These are phyloP conservation scores for Polyommatus iphigenia DNA, from an alignment of 2,888 invertebrate species.

Conservation along the genomic window DNA sequence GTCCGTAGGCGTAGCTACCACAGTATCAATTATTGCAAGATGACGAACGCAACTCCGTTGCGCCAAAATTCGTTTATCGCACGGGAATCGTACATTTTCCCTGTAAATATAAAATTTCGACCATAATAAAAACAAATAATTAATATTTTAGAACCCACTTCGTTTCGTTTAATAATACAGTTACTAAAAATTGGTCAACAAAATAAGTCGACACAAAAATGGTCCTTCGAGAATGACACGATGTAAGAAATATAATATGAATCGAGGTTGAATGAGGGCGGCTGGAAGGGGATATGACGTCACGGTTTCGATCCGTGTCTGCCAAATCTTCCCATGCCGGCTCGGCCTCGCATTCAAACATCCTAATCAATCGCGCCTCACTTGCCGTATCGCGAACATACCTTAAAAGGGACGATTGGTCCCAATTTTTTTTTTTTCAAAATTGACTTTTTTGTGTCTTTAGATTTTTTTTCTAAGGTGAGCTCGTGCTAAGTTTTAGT, in stretches of 20 bases:
- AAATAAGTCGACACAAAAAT: slow-evolving; percentile 15
- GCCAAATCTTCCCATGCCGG: slow-evolving; percentile 51
- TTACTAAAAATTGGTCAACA: background rate
- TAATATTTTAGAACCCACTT: no score
- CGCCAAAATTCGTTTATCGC: no score
- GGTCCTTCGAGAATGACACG: background rate
- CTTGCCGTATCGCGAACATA: slow-evolving; percentile 36
- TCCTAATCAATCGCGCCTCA: slow-evolving; percentile 58
- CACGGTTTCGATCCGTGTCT: slow-evolving; percentile 66
- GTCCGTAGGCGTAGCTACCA: background rate
- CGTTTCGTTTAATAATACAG: background rate
- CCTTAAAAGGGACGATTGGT: slow-evolving; percentile 32
- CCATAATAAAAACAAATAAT: background rate
- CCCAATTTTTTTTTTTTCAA: slow-evolving; percentile 19
- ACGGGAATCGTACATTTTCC: no score
- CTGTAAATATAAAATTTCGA: no score
- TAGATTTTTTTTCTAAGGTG: slow-evolving; percentile 38
- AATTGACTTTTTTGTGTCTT: slow-evolving; percentile 33
- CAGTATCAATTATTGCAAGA: no score
- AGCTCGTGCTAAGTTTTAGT: background rate
- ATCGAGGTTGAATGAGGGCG: slow-evolving; percentile 50
- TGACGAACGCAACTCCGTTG: no score
- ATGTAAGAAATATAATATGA: slow-evolving; percentile 27
- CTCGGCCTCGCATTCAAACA: slow-evolving; percentile 57
- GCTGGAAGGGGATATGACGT: slow-evolving; percentile 68